phyloP scores from a whole-genome alignment of 2,888 invertebrate species.

The Heteromyza rotundicornis region DNA sequence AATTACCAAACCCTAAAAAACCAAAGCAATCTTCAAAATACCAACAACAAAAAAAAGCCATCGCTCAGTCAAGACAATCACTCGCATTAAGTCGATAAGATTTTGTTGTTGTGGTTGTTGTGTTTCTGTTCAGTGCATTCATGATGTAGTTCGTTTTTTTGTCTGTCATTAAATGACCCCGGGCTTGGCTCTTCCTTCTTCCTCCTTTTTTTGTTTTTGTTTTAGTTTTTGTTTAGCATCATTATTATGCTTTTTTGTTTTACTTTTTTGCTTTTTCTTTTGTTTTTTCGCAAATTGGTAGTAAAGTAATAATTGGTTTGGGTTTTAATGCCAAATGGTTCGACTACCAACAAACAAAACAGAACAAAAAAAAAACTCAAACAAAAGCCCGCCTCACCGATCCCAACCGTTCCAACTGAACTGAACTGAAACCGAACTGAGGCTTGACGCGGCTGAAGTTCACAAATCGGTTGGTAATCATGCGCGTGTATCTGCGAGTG shows the following conservation, averaged over 20 bases:
- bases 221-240: background rate
- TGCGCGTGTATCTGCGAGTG: background rate
- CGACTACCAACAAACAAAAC: conserved; percentile 6
- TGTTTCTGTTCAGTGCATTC: conserved; percentile 18
- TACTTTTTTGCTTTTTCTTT: background rate
- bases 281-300: conserved; percentile 43
- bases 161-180: conserved; percentile 26
- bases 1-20: background rate
- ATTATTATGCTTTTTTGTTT: background rate
- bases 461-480: conserved; percentile 1
- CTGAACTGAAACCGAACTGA: conserved; percentile 7
- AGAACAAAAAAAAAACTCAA: background rate
- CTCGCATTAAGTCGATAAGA: background rate
- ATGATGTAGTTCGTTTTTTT: conserved; percentile 26
- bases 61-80: background rate
- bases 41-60: too few relatives aligned
- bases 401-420: background rate
- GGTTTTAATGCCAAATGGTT: conserved; percentile 29
- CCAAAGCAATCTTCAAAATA: too few relatives aligned
- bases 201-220: background rate
- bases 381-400: background rate
- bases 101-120: background rate
- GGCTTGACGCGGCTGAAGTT: conserved; percentile 5
- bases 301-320: conserved; percentile 57
- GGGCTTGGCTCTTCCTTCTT: background rate